Evolutionary conservation across 2,888 invertebrate species (phyloP).

Genomic region (Tubulanus polymorphus): DNA sequence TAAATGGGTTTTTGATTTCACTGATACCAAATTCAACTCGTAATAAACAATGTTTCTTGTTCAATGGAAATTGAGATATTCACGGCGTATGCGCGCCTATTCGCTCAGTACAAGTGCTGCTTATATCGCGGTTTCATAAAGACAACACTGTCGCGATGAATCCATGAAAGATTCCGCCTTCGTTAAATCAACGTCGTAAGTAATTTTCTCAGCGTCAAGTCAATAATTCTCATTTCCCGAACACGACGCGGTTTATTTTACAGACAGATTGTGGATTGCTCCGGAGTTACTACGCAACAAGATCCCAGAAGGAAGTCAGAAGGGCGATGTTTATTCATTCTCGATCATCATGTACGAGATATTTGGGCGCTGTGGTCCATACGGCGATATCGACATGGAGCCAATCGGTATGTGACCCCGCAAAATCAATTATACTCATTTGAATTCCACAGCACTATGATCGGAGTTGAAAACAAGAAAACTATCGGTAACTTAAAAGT

Average conservation of each 20-base stretch:
- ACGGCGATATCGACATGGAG: conserved; percentile 59
- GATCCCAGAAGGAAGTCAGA: conserved; percentile 33
- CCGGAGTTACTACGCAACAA: conserved; percentile 65
- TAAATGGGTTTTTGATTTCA: too few species aligned
- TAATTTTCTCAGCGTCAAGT: neutral
- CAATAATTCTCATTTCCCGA: neutral
- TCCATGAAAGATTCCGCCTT: too few species aligned
- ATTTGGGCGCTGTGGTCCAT: conserved; percentile 48
- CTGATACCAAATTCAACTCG: too few species aligned
- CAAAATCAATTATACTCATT: too few species aligned
- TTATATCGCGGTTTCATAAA: too few species aligned
- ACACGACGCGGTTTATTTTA: conserved; percentile 9
- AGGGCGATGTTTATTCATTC: conserved; percentile 79
- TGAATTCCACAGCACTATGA: neutral
- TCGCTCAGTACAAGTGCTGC: too few species aligned
- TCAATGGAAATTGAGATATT: too few species aligned
- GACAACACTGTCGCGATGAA: too few species aligned
- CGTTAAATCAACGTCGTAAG: too few species aligned
- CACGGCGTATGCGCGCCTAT: too few species aligned
- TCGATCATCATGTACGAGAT: conserved; percentile 73
- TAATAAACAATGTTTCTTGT: too few species aligned
- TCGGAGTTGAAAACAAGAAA: neutral
- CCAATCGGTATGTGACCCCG: conserved; percentile 57
- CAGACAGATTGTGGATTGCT: conserved; percentile 89
- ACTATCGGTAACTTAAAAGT: too few species aligned